These are phyloP conservation scores for Subanguina moxae DNA, from an alignment of 1,140 invertebrate species.

Conservation along the genomic window DNA sequence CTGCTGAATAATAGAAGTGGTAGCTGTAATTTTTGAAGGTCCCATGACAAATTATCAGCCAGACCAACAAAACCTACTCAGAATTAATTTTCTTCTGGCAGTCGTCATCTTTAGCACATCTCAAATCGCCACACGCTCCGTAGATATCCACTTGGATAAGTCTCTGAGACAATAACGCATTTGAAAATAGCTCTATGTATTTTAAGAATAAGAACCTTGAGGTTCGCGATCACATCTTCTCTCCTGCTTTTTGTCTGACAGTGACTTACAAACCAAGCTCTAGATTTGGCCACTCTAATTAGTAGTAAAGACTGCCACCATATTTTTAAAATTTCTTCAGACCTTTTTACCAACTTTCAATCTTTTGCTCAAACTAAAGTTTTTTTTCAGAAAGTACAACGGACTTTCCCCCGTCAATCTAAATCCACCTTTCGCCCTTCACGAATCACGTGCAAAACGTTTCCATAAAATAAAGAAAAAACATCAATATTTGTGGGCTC, in stretches of 20 bases:
- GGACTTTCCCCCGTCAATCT: too few species aligned
- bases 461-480: too few species aligned
- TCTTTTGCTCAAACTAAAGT: too few species aligned
- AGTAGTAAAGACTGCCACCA: background rate
- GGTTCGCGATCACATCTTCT: conserved; percentile 39
- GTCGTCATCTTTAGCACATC: conserved; percentile 40
- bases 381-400: too few species aligned
- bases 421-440: too few species aligned
- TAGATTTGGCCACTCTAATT: too few species aligned
- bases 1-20: conserved; percentile 73
- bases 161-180: conserved; percentile 30
- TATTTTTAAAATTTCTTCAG: too few species aligned
- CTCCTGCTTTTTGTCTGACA: conserved; percentile 42
- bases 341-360: background rate
- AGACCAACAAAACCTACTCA: conserved; percentile 39
- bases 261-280: conserved; percentile 60
- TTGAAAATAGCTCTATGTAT: background rate
- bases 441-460: too few species aligned
- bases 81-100: conserved; percentile 48
- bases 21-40: conserved; percentile 63
- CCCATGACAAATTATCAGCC: background rate
- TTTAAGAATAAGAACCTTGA: conserved; percentile 18
- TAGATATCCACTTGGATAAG: conserved; percentile 49
- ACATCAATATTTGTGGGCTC: too few species aligned
- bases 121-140: conserved; percentile 46